Evolutionary conservation across 2,797 vertebrate genomes (phyloP), one percentile per base, ranked within the genome.

Genomic region (Liasis olivaceus): DNA sequence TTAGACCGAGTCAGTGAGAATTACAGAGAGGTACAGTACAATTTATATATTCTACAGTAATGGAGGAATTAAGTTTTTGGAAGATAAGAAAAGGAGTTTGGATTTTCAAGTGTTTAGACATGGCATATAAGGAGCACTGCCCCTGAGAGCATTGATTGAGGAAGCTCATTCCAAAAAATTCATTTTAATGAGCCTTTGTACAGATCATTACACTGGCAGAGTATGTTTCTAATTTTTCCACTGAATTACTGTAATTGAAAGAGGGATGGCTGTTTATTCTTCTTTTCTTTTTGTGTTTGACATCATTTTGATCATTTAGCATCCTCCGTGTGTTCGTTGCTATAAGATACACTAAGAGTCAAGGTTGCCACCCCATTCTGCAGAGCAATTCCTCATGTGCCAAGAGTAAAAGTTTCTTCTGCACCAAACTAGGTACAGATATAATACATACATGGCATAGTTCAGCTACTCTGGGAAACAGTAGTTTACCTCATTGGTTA

Each of bases 1-100:
- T 97, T 99, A 98, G 99, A 99, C 94, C 98, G 96, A 94, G 96
- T 99, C 97, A 98, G 97, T 92, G 94, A 98, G n/a, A 98, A 98
- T 95, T 98, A 98, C 95, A 98, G 96, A 98, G 98, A 99, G 99
- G 99, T 99, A 97, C 59, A 87, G 96, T 95, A 81, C 54, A 47
- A 56, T 64, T 89, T 59, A 77, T 42, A 36, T 7, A 77, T 0
- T 85, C 58, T 90, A 56, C 7, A 36, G 5, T 51, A 36, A 92
- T 42, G 9, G 9, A 69, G 11, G 85, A 51, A 69, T 59, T 63
- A 17, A 36, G 14, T 8, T n/a, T 51, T 58, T 42, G 72, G 22
- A 77, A 36, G 36, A 2, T 47, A 8, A 13, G 60, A 93, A 88
- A 24, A 47, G 64, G 13, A 47, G 69, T n/a, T 24, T 88, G 42